These are phyloP conservation scores for Brienomyrus brachyistius DNA, from an alignment of 2,113 vertebrate genomes.

Conservation along the genomic window DNA sequence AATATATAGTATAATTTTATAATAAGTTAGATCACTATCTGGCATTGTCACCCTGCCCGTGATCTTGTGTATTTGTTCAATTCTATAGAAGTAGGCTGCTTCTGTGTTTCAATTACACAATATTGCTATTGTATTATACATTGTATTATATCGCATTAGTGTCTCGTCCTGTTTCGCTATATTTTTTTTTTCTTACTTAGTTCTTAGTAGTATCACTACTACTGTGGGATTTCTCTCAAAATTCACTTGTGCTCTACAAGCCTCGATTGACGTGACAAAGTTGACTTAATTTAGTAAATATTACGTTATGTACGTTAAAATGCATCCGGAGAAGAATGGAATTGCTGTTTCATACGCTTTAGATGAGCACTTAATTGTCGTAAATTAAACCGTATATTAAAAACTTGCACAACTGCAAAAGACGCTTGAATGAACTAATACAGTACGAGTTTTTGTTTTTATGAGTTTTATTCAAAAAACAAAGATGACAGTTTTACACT, in stretches of 20 bases:
- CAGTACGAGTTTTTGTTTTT: neutral
- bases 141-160: neutral
- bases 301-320: neutral
- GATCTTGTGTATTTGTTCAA: neutral
- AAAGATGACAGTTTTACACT: slow-evolving; percentile 18
- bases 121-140: neutral
- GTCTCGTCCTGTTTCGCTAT: neutral
- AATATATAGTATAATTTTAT: neutral
- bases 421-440: neutral
- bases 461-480: slow-evolving; percentile 51
- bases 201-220: neutral
- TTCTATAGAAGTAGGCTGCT: neutral
- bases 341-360: neutral
- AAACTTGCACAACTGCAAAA: neutral
- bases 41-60: neutral
- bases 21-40: neutral
- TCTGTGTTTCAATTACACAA: neutral
- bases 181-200: neutral
- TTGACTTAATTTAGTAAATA: neutral
- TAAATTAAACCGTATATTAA: neutral
- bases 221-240: neutral
- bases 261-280: neutral
- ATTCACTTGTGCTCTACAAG: neutral
- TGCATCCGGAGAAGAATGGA: neutral
- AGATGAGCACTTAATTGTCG: neutral